Evolutionary conservation across 2,888 invertebrate species (phyloP).

Genomic region (Tortrix viridana): DNA sequence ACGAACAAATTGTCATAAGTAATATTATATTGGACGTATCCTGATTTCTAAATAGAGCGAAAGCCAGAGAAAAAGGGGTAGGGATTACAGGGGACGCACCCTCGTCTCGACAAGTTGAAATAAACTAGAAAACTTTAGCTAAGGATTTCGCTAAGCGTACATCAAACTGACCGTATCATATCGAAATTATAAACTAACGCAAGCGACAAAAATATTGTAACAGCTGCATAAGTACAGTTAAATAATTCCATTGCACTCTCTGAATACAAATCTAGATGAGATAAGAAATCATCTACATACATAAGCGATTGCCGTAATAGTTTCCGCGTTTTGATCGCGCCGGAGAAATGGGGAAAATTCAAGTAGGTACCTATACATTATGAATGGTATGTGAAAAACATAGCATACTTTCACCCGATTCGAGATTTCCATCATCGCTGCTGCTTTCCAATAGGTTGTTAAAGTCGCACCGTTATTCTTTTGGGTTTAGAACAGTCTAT

Average conservation of each 20-base stretch:
- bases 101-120: constrained; percentile 17
- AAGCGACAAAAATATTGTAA: constrained; percentile 50
- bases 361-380: constrained; percentile 45
- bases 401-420: constrained; percentile 57
- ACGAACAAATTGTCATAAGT: constrained; percentile 36
- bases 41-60: constrained; percentile 24
- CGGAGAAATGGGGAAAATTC: constrained; percentile 67
- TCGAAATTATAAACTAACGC: constrained; percentile 50
- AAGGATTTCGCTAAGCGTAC: constrained; percentile 41
- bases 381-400: constrained; percentile 45
- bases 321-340: constrained; percentile 61
- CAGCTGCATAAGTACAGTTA: constrained; percentile 43
- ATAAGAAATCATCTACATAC: constrained; percentile 51
- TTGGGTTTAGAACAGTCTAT: constrained; percentile 12
- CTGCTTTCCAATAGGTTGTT: constrained; percentile 74
- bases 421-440: constrained; percentile 72
- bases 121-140: constrained; percentile 38
- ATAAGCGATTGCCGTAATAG: constrained; percentile 50
- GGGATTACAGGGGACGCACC: constrained; percentile 27
- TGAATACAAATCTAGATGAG: constrained; percentile 49
- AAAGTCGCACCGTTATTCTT: constrained; percentile 38
- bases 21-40: constrained; percentile 31
- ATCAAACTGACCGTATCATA: constrained; percentile 52
- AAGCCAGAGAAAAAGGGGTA: constrained; percentile 3
- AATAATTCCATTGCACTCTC: constrained; percentile 47